Evolutionary conservation across 2,113 vertebrate genomes (phyloP).

Genomic region (Heteronetta atricapilla): DNA sequence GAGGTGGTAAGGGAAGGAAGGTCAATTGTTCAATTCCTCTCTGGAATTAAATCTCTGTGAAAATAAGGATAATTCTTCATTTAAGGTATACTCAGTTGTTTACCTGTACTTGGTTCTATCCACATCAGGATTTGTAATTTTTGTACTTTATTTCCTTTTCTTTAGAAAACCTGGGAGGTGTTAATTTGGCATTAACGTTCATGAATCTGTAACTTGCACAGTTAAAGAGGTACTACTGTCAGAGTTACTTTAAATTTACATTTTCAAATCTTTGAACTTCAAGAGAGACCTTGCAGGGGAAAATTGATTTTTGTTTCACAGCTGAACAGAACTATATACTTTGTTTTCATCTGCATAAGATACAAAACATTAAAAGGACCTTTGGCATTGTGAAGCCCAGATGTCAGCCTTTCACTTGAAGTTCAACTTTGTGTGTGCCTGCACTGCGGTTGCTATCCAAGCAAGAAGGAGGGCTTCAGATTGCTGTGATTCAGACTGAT

Average conservation of each 20-base stretch:
- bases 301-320: not conserved
- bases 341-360: not conserved
- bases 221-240: not conserved
- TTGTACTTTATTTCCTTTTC: not conserved
- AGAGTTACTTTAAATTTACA: not conserved
- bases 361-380: not conserved
- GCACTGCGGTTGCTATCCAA: not conserved
- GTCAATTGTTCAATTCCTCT: not conserved
- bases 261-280: not conserved
- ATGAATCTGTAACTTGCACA: not conserved
- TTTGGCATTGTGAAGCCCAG: not conserved
- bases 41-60: conserved; percentile 20
- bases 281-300: not conserved
- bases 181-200: not conserved
- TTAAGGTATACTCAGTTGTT: not conserved
- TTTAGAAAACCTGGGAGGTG: not conserved
- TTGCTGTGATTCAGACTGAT: not conserved
- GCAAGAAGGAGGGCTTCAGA: not conserved
- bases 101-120: not conserved
- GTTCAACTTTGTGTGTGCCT: not conserved
- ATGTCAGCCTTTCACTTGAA: not conserved
- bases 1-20: not conserved
- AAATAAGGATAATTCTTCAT: conserved; percentile 14
- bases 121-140: not conserved
- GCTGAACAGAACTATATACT: not conserved